Conservation (phyloP, 2,113 vertebrate species). For the Glaucomys volans region DNA sequence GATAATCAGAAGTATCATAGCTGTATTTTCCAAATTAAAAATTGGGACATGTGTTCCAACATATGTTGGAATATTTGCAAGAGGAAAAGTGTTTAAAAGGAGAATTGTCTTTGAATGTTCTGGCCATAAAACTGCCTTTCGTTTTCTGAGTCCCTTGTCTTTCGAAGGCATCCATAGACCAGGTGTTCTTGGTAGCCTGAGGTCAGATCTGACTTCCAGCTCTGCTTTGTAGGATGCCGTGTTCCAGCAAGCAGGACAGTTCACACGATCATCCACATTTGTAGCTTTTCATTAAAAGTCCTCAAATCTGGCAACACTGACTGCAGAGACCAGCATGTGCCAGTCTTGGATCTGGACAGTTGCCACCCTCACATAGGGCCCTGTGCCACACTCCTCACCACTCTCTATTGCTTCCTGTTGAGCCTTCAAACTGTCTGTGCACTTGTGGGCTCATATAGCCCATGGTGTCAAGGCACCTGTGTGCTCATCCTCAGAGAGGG, state of each 20-base stretch:
- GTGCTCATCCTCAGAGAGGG: background rate
- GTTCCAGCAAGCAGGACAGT: background rate
- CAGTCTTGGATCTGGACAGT: background rate
- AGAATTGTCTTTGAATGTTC: background rate
- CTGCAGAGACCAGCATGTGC: background rate
- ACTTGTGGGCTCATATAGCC: background rate
- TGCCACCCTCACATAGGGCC: no score
- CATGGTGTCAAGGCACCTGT: background rate
- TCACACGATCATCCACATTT: background rate
- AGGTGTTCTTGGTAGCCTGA: background rate
- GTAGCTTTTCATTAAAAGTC: conserved; percentile 34
- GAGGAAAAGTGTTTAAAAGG: background rate
- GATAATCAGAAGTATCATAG: background rate
- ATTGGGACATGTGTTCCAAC: background rate
- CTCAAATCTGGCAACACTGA: background rate
- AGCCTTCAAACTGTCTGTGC: background rate
- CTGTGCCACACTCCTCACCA: background rate
- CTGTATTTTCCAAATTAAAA: conserved; percentile 55
- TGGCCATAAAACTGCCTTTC: background rate
- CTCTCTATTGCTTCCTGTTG: rapidly evolving
- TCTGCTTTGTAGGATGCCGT: background rate
- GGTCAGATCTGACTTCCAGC: background rate
- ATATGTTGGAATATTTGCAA: background rate
- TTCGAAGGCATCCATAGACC: background rate
- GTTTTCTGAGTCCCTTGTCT: background rate